These are phyloP conservation scores for Phaonia tiefii DNA, from an alignment of 2,888 invertebrate species.

Conservation along the genomic window DNA sequence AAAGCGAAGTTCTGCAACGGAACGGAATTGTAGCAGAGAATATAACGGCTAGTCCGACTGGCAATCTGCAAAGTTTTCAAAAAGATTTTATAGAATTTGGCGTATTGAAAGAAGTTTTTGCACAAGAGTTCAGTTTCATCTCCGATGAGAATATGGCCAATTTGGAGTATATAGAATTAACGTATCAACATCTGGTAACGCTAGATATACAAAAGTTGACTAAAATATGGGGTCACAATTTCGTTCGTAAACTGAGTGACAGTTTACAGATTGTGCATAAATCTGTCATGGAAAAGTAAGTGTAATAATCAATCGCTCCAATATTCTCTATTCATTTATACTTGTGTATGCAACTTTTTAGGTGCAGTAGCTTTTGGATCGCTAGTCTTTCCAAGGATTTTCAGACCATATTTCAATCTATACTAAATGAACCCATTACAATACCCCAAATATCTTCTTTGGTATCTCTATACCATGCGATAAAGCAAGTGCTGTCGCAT, in stretches of 20 bases:
- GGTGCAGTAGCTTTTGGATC: conserved; percentile 50
- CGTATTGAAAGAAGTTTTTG: conserved; percentile 36
- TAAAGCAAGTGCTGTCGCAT: conserved; percentile 42
- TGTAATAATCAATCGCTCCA: too few species aligned
- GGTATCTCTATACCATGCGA: conserved; percentile 35
- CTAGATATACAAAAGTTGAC: conserved; percentile 48
- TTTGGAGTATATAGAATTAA: conserved; percentile 10
- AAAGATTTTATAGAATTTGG: conserved; percentile 42
- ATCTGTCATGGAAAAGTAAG: conserved; percentile 53
- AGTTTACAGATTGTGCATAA: conserved; percentile 23
- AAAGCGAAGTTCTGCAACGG: conserved; percentile 20
- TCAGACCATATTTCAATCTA: background rate
- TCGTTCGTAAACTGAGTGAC: background rate
- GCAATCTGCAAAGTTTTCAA: conserved; percentile 45
- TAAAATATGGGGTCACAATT: conserved; percentile 42
- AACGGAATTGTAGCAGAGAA: conserved; percentile 24
- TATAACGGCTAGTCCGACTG: conserved; percentile 30
- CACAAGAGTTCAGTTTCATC: background rate
- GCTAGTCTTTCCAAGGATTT: background rate
- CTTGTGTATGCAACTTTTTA: conserved; percentile 32
- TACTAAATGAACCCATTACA: conserved; percentile 17
- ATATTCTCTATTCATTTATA: too few species aligned
- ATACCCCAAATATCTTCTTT: conserved; percentile 39
- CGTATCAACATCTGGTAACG: background rate
- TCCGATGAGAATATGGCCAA: conserved; percentile 33